These are phyloP conservation scores for mouse (Mus musculus) DNA, from an alignment of 2,113 vertebrate genomes.

Conservation along the genomic window GRCm39 chr2:77144001-77144500, in stretches of 20 bases:
- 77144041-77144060: neutral
- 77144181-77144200: neutral
- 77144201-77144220: neutral
- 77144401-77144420: too few species aligned
- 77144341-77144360: too few species aligned
- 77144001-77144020: neutral
- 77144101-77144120: neutral
- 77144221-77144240: neutral
- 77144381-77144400: too few species aligned
- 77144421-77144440: too few species aligned
- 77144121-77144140: neutral
- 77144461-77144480: too few species aligned
- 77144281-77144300: neutral
- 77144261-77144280: neutral
- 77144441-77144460: too few species aligned
- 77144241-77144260: slow-evolving; percentile 16
- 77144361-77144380: too few species aligned
- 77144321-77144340: too few species aligned
- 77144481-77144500: too few species aligned
- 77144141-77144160: neutral
- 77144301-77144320: neutral
- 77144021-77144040: neutral
- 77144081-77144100: neutral
- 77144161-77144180: neutral
- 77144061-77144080: neutral